A percentile compares a stretch with the other conserved stretches of the same genome.
Evolutionary conservation across 2,888 invertebrate species (phyloP).

Genomic region (Phyllotreta striolata): DNA sequence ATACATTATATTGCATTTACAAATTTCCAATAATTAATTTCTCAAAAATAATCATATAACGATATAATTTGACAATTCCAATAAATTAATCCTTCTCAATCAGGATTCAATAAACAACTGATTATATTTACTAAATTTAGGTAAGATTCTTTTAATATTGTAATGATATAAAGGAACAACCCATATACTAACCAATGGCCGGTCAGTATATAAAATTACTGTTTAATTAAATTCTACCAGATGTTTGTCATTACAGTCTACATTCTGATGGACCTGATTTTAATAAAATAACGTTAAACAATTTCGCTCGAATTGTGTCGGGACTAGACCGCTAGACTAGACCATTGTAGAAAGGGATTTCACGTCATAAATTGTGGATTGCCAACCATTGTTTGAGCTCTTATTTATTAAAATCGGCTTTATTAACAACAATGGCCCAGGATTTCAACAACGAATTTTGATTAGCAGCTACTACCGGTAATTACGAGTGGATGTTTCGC

Average conservation of each 20-base stretch:
- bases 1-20: too few relatives aligned
- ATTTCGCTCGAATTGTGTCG: constrained; percentile 15
- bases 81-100: too few relatives aligned
- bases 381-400: constrained; percentile 20
- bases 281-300: constrained; percentile 26
- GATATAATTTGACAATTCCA: too few relatives aligned
- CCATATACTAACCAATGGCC: too few relatives aligned
- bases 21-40: too few relatives aligned
- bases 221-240: constrained; percentile 6
- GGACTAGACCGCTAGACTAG: constrained; percentile 5
- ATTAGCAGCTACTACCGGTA: constrained; percentile 16
- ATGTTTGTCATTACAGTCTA: constrained; percentile 1
- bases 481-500: not conserved
- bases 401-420: constrained; percentile 26
- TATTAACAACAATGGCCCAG: constrained; percentile 18
- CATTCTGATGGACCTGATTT: constrained; percentile 4
- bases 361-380: constrained; percentile 18
- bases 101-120: too few relatives aligned
- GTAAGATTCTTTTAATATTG: too few relatives aligned
- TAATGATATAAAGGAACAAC: too few relatives aligned
- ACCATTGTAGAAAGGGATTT: constrained; percentile 14
- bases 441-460: constrained; percentile 18
- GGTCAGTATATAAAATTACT: not conserved
- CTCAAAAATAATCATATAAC: too few relatives aligned
- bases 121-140: too few relatives aligned